Evolutionary conservation across 2,113 vertebrate genomes (phyloP).

Genomic region (Glaucidium brasilianum): DNA sequence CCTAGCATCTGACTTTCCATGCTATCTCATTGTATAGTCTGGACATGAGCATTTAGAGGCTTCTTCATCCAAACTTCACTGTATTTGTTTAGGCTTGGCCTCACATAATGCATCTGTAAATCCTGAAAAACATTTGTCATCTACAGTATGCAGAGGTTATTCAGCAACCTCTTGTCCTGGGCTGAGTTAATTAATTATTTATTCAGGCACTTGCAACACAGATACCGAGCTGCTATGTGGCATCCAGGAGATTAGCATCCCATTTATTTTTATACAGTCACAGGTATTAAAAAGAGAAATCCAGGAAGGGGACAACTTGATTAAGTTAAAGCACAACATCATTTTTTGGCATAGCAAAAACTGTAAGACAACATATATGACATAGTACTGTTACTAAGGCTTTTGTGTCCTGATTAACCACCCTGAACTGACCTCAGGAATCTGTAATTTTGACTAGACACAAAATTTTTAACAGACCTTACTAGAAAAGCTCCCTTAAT

Average conservation of each 20-base stretch:
- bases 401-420: not conserved
- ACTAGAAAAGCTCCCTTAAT: not conserved
- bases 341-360: not conserved
- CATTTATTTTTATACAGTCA: not conserved
- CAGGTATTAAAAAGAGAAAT: not conserved
- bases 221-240: not conserved
- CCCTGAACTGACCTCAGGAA: not conserved
- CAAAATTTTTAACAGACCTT: not conserved
- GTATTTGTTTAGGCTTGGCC: not conserved
- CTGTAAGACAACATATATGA: not conserved
- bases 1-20: not conserved
- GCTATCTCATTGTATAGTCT: slow-evolving; percentile 44
- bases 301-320: not conserved
- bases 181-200: not conserved
- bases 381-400: not conserved
- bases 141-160: not conserved
- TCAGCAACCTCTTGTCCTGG: not conserved
- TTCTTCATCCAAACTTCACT: not conserved
- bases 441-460: not conserved
- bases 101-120: not conserved
- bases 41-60: not conserved
- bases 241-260: not conserved
- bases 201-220: not conserved
- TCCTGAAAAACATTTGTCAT: not conserved
- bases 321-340: not conserved